A percentile compares a stretch with the other conserved stretches of the same genome.
These are phyloP conservation scores for Drosophila burlai DNA, from an alignment of 1,140 invertebrate genomes.

Conservation along the genomic window DNA sequence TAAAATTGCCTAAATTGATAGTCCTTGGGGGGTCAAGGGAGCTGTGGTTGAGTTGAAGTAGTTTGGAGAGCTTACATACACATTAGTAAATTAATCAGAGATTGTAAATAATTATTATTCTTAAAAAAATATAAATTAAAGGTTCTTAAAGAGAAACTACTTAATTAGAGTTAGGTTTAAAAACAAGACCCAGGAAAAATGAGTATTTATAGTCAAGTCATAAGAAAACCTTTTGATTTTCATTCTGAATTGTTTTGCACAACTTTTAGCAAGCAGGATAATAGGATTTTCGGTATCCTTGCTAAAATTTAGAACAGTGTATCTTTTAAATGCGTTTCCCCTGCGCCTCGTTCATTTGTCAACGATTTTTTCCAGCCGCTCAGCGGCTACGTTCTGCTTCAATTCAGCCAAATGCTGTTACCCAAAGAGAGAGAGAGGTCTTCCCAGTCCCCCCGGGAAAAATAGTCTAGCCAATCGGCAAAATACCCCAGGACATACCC, in stretches of 20 bases:
- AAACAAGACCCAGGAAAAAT: background rate
- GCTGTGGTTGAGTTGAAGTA: background rate
- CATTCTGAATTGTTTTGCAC: background rate
- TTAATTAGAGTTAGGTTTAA: background rate
- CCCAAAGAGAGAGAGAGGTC: constrained; percentile 31
- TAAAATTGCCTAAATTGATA: constrained; percentile 51
- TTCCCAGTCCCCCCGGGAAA: constrained; percentile 1
- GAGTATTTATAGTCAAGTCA: background rate
- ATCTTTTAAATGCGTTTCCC: constrained; percentile 31
- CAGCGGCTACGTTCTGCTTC: constrained; percentile 75
- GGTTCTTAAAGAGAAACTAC: background rate
- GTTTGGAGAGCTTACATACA: background rate
- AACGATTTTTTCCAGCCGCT: constrained; percentile 66
- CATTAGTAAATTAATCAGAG: background rate
- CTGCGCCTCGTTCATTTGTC: constrained; percentile 36
- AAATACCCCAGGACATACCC: constrained; percentile 16
- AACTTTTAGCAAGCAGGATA: background rate
- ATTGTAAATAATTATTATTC: background rate
- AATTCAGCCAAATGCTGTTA: constrained; percentile 80
- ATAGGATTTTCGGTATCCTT: background rate
- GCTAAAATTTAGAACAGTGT: constrained; percentile 22
- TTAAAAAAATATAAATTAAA: background rate
- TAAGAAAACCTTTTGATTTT: too few species aligned
- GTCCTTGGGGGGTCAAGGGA: background rate
- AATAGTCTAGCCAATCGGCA: constrained; percentile 45